Evolutionary conservation across 2,797 vertebrate species (phyloP).

Genomic region (Eupleurogrammus muticus): DNA sequence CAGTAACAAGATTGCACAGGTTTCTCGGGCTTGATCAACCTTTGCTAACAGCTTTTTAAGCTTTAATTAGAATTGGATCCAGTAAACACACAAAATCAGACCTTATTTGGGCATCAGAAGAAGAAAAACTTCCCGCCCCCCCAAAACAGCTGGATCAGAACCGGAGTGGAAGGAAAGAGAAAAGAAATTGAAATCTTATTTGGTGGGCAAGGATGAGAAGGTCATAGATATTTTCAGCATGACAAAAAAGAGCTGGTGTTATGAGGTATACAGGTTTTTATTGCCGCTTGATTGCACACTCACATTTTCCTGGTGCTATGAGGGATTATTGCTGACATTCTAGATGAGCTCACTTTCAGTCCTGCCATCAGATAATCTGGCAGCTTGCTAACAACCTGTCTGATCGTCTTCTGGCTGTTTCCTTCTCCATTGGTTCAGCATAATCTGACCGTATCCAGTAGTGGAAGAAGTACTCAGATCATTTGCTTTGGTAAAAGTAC

Average conservation of each 20-base stretch:
- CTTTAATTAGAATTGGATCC: too few species aligned
- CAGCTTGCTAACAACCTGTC: neutral
- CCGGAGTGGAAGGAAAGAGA: neutral
- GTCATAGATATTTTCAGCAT: constrained; percentile 2
- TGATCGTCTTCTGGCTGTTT: neutral
- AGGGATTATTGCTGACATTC: neutral
- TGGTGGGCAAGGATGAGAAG: neutral
- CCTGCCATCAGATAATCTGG: neutral
- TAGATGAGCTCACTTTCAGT: neutral
- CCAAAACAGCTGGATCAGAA: neutral
- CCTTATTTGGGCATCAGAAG: too few species aligned
- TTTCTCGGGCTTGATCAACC: too few species aligned
- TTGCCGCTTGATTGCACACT: neutral
- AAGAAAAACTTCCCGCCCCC: too few species aligned
- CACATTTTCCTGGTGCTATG: constrained; percentile 2
- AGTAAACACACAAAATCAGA: too few species aligned
- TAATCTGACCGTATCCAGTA: neutral
- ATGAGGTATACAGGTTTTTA: neutral
- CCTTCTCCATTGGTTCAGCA: neutral
- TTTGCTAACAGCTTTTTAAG: too few species aligned
- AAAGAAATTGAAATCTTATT: neutral
- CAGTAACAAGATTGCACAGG: too few species aligned
- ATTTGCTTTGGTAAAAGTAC: too few species aligned
- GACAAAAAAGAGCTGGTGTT: neutral
- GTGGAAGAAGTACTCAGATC: too few species aligned